A percentile compares a stretch with the other conserved stretches of the same genome.
Evolutionary conservation across 2,113 vertebrate genomes (phyloP).

Genomic region (Plotosus lineatus): DNA sequence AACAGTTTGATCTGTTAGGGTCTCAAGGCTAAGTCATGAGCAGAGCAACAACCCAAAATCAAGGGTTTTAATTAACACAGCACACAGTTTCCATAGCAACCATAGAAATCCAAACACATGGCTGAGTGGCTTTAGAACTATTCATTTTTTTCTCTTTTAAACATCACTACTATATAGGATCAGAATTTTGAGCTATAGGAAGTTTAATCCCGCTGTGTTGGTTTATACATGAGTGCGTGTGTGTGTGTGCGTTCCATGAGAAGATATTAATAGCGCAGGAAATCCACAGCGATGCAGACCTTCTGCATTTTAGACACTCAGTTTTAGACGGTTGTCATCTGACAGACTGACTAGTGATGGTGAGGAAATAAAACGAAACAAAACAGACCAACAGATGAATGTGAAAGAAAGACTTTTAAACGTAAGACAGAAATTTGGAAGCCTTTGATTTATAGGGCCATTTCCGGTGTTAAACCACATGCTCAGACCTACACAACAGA

Average conservation of each 20-base stretch:
- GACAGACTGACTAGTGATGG: slow-evolving; percentile 35
- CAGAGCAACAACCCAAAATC: neutral
- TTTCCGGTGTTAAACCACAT: slow-evolving; percentile 40
- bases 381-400: slow-evolving; percentile 55
- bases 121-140: neutral
- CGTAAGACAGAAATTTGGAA: neutral
- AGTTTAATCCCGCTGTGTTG: neutral
- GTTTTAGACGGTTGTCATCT: slow-evolving; percentile 34
- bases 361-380: slow-evolving; percentile 27
- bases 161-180: neutral
- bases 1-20: neutral
- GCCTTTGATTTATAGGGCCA: slow-evolving; percentile 13
- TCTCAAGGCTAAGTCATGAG: neutral
- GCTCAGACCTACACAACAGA: neutral
- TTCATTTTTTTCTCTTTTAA: neutral
- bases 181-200: neutral
- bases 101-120: neutral
- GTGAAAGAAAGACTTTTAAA: neutral
- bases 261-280: slow-evolving; percentile 50
- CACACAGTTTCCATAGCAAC: neutral
- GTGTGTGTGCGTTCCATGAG: slow-evolving; percentile 25
- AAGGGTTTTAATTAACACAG: neutral
- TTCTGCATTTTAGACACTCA: slow-evolving; percentile 41
- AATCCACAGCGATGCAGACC: slow-evolving; percentile 36
- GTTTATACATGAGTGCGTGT: slow-evolving; percentile 1